phyloP scores from a whole-genome alignment of 2,113 vertebrate species.

The Strix uralensis region DNA sequence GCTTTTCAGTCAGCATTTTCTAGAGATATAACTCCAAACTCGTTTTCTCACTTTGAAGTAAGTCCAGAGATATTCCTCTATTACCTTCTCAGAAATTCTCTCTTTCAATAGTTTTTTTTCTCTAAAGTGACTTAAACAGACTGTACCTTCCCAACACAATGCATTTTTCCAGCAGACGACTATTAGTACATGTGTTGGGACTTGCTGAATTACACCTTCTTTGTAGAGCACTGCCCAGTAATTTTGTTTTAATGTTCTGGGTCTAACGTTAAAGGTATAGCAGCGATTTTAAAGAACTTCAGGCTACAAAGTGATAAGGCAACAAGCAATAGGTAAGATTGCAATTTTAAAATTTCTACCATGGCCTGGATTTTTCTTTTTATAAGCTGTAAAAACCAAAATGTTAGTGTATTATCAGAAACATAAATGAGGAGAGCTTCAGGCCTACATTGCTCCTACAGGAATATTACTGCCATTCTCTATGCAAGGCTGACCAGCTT shows the following conservation, averaged over 20 bases:
- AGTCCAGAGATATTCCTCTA: not conserved
- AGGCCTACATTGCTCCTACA: not conserved
- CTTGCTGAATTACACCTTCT: not conserved
- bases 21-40: not conserved
- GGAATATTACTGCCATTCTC: not conserved
- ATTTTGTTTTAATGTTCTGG: not conserved
- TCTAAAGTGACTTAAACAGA: not conserved
- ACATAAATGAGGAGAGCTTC: not conserved
- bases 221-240: not conserved
- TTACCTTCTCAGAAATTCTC: not conserved
- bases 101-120: not conserved
- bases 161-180: not conserved
- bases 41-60: not conserved
- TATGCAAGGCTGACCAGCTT: constrained; percentile 2
- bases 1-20: not conserved
- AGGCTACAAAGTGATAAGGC: not conserved
- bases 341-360: not conserved
- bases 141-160: not conserved
- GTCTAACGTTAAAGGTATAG: not conserved
- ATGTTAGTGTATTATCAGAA: not conserved
- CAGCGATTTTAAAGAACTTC: not conserved
- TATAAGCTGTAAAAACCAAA: not conserved
- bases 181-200: not conserved
- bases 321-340: not conserved
- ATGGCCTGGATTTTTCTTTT: not conserved